These are phyloP conservation scores for Coilia nasus DNA, from an alignment of 2,797 vertebrate genomes.

Conservation along the genomic window DNA sequence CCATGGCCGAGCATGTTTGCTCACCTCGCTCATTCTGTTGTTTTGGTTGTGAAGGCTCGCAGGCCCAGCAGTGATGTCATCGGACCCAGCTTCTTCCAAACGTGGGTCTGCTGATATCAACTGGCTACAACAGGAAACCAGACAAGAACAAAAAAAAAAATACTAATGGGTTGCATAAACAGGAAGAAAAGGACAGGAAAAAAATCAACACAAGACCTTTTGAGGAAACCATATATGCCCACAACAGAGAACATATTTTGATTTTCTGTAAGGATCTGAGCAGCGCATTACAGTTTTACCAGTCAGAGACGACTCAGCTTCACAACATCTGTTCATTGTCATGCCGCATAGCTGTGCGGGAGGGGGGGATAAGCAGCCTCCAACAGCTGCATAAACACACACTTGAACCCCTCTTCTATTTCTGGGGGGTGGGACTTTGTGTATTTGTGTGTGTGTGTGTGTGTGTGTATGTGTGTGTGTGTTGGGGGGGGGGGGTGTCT, in stretches of 20 bases:
- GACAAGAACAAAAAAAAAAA: neutral
- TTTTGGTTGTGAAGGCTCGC: neutral
- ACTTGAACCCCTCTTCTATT: constrained; percentile 24
- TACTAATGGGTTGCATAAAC: neutral
- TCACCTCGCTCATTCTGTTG: neutral
- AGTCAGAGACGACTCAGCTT: neutral
- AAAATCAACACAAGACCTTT: neutral
- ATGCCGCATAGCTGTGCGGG: constrained; percentile 4
- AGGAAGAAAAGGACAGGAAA: neutral
- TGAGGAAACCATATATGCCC: neutral
- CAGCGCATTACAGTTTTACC: neutral
- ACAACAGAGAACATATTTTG: neutral
- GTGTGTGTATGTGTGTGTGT: too few species aligned
- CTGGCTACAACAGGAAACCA: neutral
- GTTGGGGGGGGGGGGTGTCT: too few species aligned
- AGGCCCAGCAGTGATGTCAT: neutral
- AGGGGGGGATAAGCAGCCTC: neutral
- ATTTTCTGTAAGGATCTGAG: neutral
- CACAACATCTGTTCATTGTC: constrained; percentile 19
- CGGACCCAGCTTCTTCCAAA: neutral
- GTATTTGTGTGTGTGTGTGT: too few species aligned
- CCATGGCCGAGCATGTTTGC: too few species aligned
- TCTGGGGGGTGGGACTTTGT: neutral
- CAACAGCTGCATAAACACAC: constrained; percentile 15
- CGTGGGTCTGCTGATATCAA: neutral